These are phyloP conservation scores for Spea multiplicata DNA, from an alignment of 2,113 vertebrate species.

Conservation along the genomic window DNA sequence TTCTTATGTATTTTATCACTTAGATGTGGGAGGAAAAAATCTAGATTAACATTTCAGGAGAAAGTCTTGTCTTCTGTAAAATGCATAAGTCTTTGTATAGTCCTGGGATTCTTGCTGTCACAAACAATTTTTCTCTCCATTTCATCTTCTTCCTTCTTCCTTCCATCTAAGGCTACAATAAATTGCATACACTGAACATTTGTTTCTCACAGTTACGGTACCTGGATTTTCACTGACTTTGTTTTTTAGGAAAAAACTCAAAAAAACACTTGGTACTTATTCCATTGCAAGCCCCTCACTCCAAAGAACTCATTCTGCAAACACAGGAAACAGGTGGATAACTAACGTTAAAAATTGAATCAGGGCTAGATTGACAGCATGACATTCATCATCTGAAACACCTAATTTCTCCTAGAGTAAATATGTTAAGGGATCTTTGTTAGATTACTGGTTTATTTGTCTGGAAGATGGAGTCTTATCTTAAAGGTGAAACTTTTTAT, in stretches of 20 bases:
- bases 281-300: too few species aligned
- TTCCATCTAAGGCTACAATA: conserved; percentile 29
- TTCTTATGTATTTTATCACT: conserved; percentile 23
- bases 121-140: conserved; percentile 34
- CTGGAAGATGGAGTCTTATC: too few species aligned
- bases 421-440: too few species aligned
- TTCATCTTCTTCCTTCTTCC: conserved; percentile 4
- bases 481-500: too few species aligned
- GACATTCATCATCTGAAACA: too few species aligned
- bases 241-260: neutral
- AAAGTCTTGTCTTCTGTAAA: conserved; percentile 32
- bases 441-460: too few species aligned
- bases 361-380: too few species aligned
- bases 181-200: neutral
- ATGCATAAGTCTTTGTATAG: conserved; percentile 38
- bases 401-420: too few species aligned
- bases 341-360: too few species aligned
- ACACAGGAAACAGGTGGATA: too few species aligned
- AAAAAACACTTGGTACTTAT: too few species aligned
- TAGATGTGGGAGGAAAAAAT: conserved; percentile 9
- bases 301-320: too few species aligned
- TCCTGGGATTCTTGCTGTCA: conserved; percentile 38
- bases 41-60: conserved; percentile 37
- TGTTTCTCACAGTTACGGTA: neutral
- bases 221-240: neutral